Evolutionary conservation across 2,797 vertebrate genomes (phyloP).

Genomic region (Pangasius larnaudii): DNA sequence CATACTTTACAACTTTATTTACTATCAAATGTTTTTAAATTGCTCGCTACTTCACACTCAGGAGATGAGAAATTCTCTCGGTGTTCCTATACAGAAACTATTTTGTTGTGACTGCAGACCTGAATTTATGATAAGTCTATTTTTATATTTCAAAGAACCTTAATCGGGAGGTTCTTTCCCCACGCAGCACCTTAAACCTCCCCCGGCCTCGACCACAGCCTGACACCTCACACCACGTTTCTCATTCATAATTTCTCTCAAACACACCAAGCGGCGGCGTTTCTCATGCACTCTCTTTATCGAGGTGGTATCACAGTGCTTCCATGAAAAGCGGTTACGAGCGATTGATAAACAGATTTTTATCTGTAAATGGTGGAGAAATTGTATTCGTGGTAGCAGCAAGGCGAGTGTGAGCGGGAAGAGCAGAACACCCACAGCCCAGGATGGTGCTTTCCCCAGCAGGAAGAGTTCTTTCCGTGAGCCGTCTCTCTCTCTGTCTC

Average conservation of each 20-base stretch:
- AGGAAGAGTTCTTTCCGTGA: slow-evolving; percentile 59
- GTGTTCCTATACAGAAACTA: slow-evolving; percentile 34
- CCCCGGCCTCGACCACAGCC: slow-evolving; percentile 34
- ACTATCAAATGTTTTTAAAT: no score
- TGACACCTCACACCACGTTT: slow-evolving; percentile 17
- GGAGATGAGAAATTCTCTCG: not conserved
- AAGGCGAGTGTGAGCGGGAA: slow-evolving; percentile 51
- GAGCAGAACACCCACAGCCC: slow-evolving; percentile 28
- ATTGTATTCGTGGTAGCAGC: slow-evolving; percentile 13
- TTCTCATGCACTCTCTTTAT: not conserved
- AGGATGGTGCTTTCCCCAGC: slow-evolving; percentile 56
- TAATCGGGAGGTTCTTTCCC: slow-evolving; percentile 60
- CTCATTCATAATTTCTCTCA: slow-evolving; percentile 32
- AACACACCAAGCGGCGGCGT: not conserved
- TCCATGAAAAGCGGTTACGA: slow-evolving; percentile 1
- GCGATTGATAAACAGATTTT: slow-evolving; percentile 20
- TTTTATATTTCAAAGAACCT: slow-evolving; percentile 56
- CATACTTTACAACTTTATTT: no score
- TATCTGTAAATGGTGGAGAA: slow-evolving; percentile 1
- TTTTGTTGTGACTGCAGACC: slow-evolving; percentile 20
- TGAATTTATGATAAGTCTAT: slow-evolving; percentile 64
- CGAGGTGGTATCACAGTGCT: not conserved
- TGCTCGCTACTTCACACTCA: not conserved
- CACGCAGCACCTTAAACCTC: slow-evolving; percentile 28
- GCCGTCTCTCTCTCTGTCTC: slow-evolving; percentile 21